Conservation (phyloP, 2,113 vertebrate genomes). For the Hiodon tergisus region DNA sequence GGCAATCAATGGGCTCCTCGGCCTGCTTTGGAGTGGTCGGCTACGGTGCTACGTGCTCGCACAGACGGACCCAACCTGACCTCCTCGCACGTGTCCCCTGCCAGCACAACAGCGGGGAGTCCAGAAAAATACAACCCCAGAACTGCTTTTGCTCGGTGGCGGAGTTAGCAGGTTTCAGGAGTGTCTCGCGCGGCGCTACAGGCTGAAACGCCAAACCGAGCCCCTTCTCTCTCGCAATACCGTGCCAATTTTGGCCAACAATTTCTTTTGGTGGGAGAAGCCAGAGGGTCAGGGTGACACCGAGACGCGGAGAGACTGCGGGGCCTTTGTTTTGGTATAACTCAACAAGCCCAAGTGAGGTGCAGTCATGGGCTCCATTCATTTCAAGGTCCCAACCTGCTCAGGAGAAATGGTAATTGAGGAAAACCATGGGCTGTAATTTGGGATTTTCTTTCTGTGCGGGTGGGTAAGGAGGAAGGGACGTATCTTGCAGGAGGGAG, state of each 20-base stretch:
- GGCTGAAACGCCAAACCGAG: neutral
- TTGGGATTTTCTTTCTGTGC: no score
- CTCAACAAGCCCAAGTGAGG: no score
- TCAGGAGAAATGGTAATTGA: no score
- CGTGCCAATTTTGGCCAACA: neutral
- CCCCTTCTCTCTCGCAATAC: neutral
- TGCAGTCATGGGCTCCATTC: no score
- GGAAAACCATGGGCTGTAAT: no score
- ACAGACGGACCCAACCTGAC: neutral
- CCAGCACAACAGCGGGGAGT: neutral
- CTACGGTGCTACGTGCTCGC: neutral
- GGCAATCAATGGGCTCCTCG: slow-evolving; percentile 44
- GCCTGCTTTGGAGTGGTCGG: slow-evolving; percentile 10
- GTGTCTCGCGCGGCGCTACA: neutral
- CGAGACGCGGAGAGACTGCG: neutral
- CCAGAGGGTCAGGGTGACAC: neutral
- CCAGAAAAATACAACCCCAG: neutral
- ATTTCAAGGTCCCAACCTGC: no score
- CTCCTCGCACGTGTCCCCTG: neutral
- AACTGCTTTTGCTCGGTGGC: no score
- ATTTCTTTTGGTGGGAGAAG: neutral
- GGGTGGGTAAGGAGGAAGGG: no score
- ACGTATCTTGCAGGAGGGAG: no score
- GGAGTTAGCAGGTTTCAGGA: no score
- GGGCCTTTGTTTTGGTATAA: no score